Evolutionary conservation across 2,797 vertebrate genomes (phyloP).

Genomic region (Mastacembelus armatus): DNA sequence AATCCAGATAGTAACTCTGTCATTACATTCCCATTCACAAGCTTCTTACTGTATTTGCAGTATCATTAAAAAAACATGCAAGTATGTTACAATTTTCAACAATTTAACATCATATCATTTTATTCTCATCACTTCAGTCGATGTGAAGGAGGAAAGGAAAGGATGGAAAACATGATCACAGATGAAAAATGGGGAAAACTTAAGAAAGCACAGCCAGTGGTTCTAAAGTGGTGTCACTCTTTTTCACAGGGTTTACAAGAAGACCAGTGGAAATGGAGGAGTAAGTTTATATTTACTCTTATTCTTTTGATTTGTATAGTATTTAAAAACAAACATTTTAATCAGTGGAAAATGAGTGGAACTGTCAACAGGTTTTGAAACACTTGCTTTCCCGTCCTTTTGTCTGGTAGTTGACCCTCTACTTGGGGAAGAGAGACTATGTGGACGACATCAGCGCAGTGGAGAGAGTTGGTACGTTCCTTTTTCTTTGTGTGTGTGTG

Average conservation of each 20-base stretch:
- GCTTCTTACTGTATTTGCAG: background rate
- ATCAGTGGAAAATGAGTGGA: background rate
- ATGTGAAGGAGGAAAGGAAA: too few relatives aligned
- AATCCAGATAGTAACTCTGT: slow-evolving; percentile 5
- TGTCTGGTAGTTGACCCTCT: slow-evolving; percentile 87
- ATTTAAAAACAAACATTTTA: background rate
- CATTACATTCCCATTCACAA: background rate
- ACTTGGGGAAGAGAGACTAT: slow-evolving; percentile 92
- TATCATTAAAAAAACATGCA: too few relatives aligned
- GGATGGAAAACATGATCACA: too few relatives aligned
- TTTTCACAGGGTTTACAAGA: slow-evolving; percentile 91
- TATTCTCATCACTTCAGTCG: too few relatives aligned
- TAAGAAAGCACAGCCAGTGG: too few relatives aligned
- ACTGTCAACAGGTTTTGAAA: background rate
- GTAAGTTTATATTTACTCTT: slow-evolving; percentile 73
- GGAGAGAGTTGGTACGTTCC: slow-evolving; percentile 86
- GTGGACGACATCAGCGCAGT: slow-evolving; percentile 87
- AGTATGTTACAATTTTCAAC: too few relatives aligned
- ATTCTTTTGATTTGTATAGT: background rate
- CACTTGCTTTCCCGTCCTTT: background rate
- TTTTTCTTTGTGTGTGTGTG: slow-evolving; percentile 1
- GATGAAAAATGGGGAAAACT: too few relatives aligned
- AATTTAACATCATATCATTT: too few relatives aligned
- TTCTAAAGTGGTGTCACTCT: too few relatives aligned
- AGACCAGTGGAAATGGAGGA: slow-evolving; percentile 89